Percentiles rank a stretch among this genome's conserved stretches.
phyloP scores from a whole-genome alignment of 2,888 invertebrate genomes.

The Nomada fucata region DNA sequence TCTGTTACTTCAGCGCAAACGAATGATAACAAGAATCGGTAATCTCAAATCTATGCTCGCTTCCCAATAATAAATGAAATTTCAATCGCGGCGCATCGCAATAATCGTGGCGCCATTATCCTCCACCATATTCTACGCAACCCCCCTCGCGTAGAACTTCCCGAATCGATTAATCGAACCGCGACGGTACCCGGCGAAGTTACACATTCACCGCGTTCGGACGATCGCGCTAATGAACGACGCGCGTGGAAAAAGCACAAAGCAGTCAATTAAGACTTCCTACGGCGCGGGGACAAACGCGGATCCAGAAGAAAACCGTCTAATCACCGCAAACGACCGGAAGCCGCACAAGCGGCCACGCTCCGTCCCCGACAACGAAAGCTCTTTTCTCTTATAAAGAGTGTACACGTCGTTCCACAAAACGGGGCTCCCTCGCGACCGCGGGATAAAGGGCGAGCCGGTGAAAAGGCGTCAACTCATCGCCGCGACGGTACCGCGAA shows the following conservation, averaged over 20 bases:
- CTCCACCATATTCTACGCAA: neutral
- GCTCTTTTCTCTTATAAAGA: neutral
- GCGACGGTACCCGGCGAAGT: neutral
- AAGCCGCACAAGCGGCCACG: slow-evolving; percentile 17
- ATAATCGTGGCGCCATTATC: no score
- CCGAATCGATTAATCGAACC: neutral
- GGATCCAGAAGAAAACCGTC: slow-evolving; percentile 4
- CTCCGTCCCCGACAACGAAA: slow-evolving; percentile 6
- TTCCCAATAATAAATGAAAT: no score
- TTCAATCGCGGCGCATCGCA: no score
- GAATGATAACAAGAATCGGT: no score
- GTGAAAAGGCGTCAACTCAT: slow-evolving; percentile 23
- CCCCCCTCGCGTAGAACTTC: neutral
- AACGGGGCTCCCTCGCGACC: slow-evolving; percentile 1
- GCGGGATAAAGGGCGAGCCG: neutral
- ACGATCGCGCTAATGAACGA: slow-evolving; percentile 36
- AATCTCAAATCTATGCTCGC: no score
- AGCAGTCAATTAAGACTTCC: slow-evolving; percentile 54
- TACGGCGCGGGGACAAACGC: slow-evolving; percentile 1
- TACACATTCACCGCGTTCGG: no score
- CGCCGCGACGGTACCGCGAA: slow-evolving; percentile 32
- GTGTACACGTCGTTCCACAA: neutral
- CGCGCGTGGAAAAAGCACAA: slow-evolving; percentile 24
- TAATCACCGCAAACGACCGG: slow-evolving; percentile 38
- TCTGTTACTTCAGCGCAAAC: no score